phyloP scores from a whole-genome alignment of 2,113 vertebrate species.

The Plestiodon gilberti region DNA sequence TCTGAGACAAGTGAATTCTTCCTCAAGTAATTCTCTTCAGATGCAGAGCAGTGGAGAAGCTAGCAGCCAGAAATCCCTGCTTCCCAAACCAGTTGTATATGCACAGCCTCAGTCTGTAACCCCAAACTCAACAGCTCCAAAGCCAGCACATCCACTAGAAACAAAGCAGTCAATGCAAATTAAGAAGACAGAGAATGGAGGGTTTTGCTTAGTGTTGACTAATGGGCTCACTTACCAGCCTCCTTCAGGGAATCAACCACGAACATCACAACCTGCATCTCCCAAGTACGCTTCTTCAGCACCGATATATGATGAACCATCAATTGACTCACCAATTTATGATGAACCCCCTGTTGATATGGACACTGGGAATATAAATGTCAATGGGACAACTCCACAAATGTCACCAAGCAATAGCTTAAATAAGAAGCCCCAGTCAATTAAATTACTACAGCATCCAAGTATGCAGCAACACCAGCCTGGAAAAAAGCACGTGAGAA shows the following conservation, averaged over 20 bases:
- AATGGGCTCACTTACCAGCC: constrained; percentile 75
- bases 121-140: constrained; percentile 74
- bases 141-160: constrained; percentile 70
- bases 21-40: constrained; percentile 59
- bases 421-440: constrained; percentile 71
- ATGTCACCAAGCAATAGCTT: constrained; percentile 80
- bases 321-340: constrained; percentile 85
- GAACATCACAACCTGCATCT: constrained; percentile 78
- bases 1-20: constrained; percentile 69
- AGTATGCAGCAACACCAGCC: constrained; percentile 67
- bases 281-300: constrained; percentile 81
- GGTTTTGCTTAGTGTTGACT: constrained; percentile 81
- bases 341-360: constrained; percentile 89
- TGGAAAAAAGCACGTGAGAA: constrained; percentile 76
- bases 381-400: constrained; percentile 70
- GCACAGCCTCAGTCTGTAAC: constrained; percentile 62
- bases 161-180: constrained; percentile 83
- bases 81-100: constrained; percentile 64
- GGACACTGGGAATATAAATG: constrained; percentile 81
- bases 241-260: constrained; percentile 74
- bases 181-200: constrained; percentile 86
- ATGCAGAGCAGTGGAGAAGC: constrained; percentile 64
- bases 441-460: constrained; percentile 82
- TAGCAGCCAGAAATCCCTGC: constrained; percentile 64
- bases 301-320: constrained; percentile 86